phyloP scores from a whole-genome alignment of 2,888 invertebrate genomes.

The Phania funesta region DNA sequence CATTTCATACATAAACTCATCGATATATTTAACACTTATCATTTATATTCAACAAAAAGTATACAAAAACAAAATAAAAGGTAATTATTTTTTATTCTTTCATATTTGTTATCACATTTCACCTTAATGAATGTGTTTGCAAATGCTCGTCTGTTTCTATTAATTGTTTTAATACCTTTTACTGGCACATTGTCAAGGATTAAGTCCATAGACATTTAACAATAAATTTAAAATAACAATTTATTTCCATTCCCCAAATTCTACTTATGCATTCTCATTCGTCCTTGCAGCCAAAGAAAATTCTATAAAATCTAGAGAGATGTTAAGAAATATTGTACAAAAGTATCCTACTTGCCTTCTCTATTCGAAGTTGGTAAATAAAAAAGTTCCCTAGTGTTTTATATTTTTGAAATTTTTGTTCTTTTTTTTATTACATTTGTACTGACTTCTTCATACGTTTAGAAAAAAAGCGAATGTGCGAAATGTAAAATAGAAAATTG shows the following conservation, averaged over 20 bases:
- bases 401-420: slow-evolving; percentile 34
- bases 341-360: slow-evolving; percentile 4
- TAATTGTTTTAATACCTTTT: slow-evolving; percentile 52
- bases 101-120: no score
- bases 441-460: not conserved
- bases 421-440: slow-evolving; percentile 9
- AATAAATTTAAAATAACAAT: slow-evolving; percentile 52
- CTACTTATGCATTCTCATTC: no score
- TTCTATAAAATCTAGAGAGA: not conserved
- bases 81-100: no score
- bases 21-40: no score
- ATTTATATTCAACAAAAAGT: no score
- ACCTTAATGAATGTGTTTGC: not conserved
- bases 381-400: slow-evolving; percentile 37
- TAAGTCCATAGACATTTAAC: slow-evolving; percentile 49
- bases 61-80: no score
- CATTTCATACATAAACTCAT: no score
- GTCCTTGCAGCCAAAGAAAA: not conserved
- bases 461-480: not conserved
- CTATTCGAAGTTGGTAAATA: slow-evolving; percentile 6
- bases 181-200: slow-evolving; percentile 38
- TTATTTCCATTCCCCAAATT: no score
- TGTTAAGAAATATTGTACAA: slow-evolving; percentile 1
- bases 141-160: slow-evolving; percentile 29
- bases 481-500: slow-evolving; percentile 44